Evolutionary conservation across 2,888 invertebrate species (phyloP).

Genomic region (Buathra laborator): DNA sequence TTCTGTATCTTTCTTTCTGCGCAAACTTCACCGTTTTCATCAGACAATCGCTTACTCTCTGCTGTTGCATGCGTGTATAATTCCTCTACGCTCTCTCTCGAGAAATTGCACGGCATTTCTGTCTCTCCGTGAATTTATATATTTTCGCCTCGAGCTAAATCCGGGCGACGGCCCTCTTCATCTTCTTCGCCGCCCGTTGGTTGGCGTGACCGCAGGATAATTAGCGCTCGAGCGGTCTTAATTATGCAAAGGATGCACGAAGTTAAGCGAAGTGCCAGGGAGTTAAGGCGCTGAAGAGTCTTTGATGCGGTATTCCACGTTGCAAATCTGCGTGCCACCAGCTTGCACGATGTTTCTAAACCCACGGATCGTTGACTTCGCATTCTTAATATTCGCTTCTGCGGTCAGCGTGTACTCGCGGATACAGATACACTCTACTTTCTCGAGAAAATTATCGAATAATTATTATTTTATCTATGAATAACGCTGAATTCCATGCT

Average conservation of each 20-base stretch:
- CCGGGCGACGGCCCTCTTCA: conserved; percentile 19
- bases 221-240: conserved; percentile 64
- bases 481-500: background rate
- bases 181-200: conserved; percentile 20
- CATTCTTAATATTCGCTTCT: background rate
- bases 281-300: conserved; percentile 35
- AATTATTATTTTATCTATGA: background rate
- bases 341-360: background rate
- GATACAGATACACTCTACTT: conserved; percentile 21
- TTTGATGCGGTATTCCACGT: background rate
- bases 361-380: conserved; percentile 35
- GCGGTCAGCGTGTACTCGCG: background rate
- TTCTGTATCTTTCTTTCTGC: conserved; percentile 25
- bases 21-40: conserved; percentile 15
- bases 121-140: conserved; percentile 46
- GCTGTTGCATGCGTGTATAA: background rate
- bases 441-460: conserved; percentile 10
- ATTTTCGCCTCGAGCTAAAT: conserved; percentile 41
- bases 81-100: background rate
- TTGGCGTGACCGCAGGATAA: conserved; percentile 62
- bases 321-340: conserved; percentile 27
- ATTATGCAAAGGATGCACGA: conserved; percentile 56
- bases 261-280: conserved; percentile 36
- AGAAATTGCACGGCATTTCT: conserved; percentile 4
- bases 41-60: background rate